A percentile compares a stretch with the other conserved stretches of the same genome.
phyloP scores from a whole-genome alignment of 2,888 invertebrate species.

The Lasioglossum figueresi region DNA sequence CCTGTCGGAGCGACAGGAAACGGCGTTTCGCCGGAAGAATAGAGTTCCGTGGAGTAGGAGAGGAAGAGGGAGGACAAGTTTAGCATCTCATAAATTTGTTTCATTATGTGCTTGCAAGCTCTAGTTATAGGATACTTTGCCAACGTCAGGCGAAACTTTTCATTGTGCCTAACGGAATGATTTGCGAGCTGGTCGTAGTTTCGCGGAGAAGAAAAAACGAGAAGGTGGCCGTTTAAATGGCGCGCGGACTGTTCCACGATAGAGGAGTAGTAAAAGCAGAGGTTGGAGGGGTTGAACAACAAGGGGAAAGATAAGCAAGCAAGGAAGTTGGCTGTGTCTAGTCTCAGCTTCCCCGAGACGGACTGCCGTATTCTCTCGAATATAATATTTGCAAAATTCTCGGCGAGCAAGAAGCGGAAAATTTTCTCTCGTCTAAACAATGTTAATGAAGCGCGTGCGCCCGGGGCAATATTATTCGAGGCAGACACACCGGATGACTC shows the following conservation, averaged over 20 bases:
- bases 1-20: neutral
- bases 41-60: neutral
- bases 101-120: constrained; percentile 33
- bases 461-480: constrained; percentile 12
- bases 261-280: neutral
- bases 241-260: neutral
- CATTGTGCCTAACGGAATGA: constrained; percentile 50
- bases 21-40: neutral
- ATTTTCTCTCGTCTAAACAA: neutral
- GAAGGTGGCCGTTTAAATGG: constrained; percentile 13
- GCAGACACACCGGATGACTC: neutral
- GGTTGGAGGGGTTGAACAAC: neutral
- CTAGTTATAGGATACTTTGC: constrained; percentile 34
- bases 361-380: neutral
- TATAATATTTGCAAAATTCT: neutral
- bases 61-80: neutral
- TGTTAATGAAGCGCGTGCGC: constrained; percentile 5
- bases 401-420: neutral
- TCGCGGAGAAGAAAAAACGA: constrained; percentile 8
- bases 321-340: neutral
- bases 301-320: neutral
- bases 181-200: constrained; percentile 18
- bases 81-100: constrained; percentile 48
- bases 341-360: neutral
- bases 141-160: constrained; percentile 49